A percentile compares a stretch with the other conserved stretches of the same genome.
phyloP scores from a whole-genome alignment of 2,113 vertebrate genomes.

The Heloderma charlesbogerti region DNA sequence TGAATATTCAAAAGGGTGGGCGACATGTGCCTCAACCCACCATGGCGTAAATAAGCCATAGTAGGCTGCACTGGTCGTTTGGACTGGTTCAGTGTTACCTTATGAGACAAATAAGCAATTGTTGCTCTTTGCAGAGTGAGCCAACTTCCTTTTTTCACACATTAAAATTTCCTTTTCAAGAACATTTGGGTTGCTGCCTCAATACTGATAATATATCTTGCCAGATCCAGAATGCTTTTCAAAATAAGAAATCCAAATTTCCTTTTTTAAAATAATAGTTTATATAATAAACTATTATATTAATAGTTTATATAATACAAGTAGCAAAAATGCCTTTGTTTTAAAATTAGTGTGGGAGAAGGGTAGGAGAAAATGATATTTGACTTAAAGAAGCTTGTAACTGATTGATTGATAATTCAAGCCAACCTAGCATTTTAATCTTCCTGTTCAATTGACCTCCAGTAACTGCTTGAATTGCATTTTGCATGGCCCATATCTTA shows the following conservation, averaged over 20 bases:
- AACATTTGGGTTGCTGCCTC: not conserved
- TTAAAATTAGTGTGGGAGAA: not conserved
- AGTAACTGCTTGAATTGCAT: conserved; percentile 27
- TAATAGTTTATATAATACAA: too few relatives aligned
- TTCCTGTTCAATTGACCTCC: conserved; percentile 36
- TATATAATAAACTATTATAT: not conserved
- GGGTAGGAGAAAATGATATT: not conserved
- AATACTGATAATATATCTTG: not conserved
- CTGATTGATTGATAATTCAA: conserved; percentile 15
- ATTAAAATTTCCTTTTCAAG: not conserved
- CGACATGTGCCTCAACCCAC: too few relatives aligned
- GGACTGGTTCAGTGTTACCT: not conserved
- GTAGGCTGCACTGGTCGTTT: too few relatives aligned
- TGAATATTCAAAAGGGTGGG: too few relatives aligned
- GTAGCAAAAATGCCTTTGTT: not conserved
- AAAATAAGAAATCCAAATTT: not conserved
- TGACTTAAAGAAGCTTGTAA: not conserved
- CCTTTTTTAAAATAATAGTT: not conserved
- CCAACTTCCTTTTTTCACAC: not conserved
- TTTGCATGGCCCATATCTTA: conserved; percentile 24
- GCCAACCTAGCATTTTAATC: conserved; percentile 24
- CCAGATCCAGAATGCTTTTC: not conserved
- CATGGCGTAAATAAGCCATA: too few relatives aligned
- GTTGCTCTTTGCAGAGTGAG: not conserved
- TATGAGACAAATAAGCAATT: not conserved